Conservation (phyloP, 2,888 invertebrate genomes). For the Unio pictorum region DNA sequence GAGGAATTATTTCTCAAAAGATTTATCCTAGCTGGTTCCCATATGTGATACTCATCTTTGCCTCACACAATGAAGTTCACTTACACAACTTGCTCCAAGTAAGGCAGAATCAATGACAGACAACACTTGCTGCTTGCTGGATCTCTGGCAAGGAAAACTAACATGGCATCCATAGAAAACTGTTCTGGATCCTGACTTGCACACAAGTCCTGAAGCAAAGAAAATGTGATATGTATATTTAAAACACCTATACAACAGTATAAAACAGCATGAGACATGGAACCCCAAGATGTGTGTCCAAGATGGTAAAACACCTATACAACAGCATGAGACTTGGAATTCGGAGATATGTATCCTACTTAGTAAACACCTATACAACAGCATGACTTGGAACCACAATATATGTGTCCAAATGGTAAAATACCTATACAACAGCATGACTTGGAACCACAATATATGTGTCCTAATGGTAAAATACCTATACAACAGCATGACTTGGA, state of each 20-base stretch:
- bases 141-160: constrained; percentile 84
- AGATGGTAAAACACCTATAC: background rate
- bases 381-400: no score
- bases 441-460: no score
- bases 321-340: no score
- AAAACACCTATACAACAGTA: background rate
- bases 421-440: no score
- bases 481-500: no score
- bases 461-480: background rate
- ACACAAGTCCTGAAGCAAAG: constrained; percentile 80
- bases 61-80: constrained; percentile 16
- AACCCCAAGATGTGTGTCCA: no score
- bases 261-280: no score
- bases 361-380: background rate
- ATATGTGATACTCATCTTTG: no score
- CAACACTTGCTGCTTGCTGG: constrained; percentile 78
- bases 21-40: no score
- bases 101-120: constrained; percentile 78
- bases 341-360: no score
- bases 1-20: no score
- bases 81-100: constrained; percentile 75
- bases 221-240: background rate
- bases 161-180: constrained; percentile 87
- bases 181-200: constrained; percentile 91
- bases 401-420: no score